A percentile compares a stretch with the other conserved stretches of the same genome.
phyloP scores from a whole-genome alignment of 2,113 vertebrate genomes.

The Eurypyga helias region DNA sequence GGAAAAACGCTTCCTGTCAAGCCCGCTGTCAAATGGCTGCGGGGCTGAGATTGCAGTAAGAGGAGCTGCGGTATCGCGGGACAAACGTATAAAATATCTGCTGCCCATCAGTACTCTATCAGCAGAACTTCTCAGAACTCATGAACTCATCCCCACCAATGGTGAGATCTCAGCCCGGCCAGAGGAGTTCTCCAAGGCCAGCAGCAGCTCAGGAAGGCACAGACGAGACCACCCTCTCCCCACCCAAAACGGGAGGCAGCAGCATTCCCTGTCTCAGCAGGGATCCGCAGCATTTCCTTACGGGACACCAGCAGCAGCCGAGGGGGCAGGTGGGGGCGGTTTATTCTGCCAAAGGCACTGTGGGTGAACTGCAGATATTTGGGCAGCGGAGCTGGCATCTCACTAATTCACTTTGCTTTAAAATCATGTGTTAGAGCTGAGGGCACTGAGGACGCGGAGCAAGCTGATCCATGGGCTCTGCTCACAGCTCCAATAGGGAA shows the following conservation, averaged over 20 bases:
- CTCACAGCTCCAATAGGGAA: background rate
- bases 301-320: background rate
- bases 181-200: background rate
- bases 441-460: background rate
- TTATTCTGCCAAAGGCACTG: background rate
- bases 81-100: background rate
- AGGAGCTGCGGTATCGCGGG: background rate
- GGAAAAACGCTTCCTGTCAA: background rate
- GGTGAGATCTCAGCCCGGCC: background rate
- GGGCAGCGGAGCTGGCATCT: background rate
- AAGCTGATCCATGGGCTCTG: background rate
- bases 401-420: background rate
- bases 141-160: background rate
- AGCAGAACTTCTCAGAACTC: background rate
- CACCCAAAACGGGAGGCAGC: background rate
- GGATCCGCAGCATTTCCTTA: background rate
- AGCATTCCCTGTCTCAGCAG: background rate
- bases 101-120: background rate
- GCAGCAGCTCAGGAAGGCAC: background rate
- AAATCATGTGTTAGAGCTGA: background rate
- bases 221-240: background rate
- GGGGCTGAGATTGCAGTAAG: background rate
- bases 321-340: rapidly evolving
- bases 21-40: background rate
- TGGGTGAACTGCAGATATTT: background rate